Evolutionary conservation across 1,140 invertebrate genomes (phyloP), one percentile per base, ranked within the genome.

Genomic region (Leptinotarsa lineolata): DNA sequence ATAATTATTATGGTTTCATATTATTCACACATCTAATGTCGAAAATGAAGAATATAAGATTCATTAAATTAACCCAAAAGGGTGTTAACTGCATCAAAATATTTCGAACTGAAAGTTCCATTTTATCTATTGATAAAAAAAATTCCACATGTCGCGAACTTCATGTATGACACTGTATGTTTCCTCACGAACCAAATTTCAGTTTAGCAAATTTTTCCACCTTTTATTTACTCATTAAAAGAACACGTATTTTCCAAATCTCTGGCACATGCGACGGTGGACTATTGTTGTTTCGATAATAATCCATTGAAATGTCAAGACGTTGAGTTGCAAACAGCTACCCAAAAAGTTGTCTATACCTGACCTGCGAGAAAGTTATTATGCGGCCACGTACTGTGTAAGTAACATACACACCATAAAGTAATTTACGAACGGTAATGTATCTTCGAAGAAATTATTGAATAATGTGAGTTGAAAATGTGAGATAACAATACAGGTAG

Each of bases 321-420:
- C 48, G 48, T 15, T 54, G n/a, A 18, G 48, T 15, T 18, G n/a
- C 48, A 54, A 16, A 18, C n/a, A 54, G 4, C 48, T 54, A 54
- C 48, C 48, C 48, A 16, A 18, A 54, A 54, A 54, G 16, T 68
- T 45, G 16, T 68, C 16, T 68, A 46, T 45, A 68, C 30, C 66
- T 64, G 61, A 64, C 6, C 61, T 64, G 61, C 61, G 22, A 64
- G 61, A 64, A 64, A 64, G 61, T 64, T 64, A 64, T 64, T 64
- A 64, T 64, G 15, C 24, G 61, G 16, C 61, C 61, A 64, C 61
- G 61, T 64, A 64, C 61, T 64, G 61, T 64, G 61, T 21, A 21
- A 64, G 61, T 64, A 24, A 64, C 61, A 64, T 64, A 64, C 61
- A 64, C 13, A 64, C 61, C 61, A 64, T 64, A 64, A 64, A 64